Evolutionary conservation across 1,140 invertebrate genomes (phyloP), one percentile per base, ranked within the genome.

Genomic region (Atta cephalotes): DNA sequence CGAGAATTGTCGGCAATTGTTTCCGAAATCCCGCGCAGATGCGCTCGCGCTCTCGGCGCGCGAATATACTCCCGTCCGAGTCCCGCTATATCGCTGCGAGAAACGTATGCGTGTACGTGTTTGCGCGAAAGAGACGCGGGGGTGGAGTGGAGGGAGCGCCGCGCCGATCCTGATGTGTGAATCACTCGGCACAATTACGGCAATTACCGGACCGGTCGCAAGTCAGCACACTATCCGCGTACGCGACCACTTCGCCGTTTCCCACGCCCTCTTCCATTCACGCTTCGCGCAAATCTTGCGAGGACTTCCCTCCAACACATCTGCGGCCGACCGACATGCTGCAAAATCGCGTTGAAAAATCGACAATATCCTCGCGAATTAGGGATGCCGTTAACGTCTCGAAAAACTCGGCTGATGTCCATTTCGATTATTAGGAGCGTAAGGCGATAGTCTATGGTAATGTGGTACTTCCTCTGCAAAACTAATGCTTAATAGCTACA

Each of bases 1-100:
- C 94, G 93, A 92, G 95, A 95, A 95, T 95, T 95, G 94, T 93
- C 94, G 95, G 93, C 95, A 95, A 95, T 95, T 95, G 95, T 95
- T 95, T 95, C 94, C 95, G 95, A 95, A 95, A 95, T 95, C 95
- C 95, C 95, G 95, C 94, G 94, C 93, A 95, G 93, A 94, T 94
- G 93, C 94, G 92, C 88, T 82, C 82, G 85, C 89, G 87, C 87
- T 80, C 81, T 45, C 49, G 49, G 70, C 81, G 88, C 79, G 90
- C 89, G 91, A 90, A 88, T 88, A 88, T 88, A 76, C 65, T 58
- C 84, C 31, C 31, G 31, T 35, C 31, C 31, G 31, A 35, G 31
- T 35, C 5, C 31, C 66, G 45, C 53, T 10, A 9, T 70, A 49
- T 65, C 18, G 18, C 62, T 18, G 31, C 58, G 16, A 21, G n/a